Conservation (phyloP, 2,113 vertebrate genomes). For the Paramormyrops kingsleyae region DNA sequence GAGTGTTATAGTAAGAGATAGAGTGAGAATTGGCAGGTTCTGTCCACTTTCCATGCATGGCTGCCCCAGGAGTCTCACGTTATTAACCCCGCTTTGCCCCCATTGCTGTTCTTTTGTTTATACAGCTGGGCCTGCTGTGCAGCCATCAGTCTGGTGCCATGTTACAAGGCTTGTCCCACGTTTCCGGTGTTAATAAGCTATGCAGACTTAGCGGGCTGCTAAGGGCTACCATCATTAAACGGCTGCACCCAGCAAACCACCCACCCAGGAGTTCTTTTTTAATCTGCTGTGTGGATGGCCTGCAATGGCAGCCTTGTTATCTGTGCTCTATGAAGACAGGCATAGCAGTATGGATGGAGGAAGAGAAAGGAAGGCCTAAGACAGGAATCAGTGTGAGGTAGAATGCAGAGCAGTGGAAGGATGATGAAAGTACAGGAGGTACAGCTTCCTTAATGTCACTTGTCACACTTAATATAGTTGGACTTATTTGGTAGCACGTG, state of each 20-base stretch:
- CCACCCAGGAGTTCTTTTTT: not conserved
- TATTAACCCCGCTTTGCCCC: not conserved
- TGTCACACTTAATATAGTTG: not conserved
- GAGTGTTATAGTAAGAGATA: not conserved
- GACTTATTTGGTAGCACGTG: not conserved
- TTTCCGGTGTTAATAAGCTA: constrained; percentile 34
- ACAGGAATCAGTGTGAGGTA: not conserved
- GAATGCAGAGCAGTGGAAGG: not conserved
- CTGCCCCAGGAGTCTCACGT: not conserved
- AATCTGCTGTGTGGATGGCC: not conserved
- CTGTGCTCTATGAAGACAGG: not conserved
- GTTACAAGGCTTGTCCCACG: constrained; percentile 10
- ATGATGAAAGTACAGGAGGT: not conserved
- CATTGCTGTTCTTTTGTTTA: not conserved
- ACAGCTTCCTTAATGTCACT: not conserved
- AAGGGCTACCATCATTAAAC: constrained; percentile 31
- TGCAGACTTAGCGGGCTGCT: constrained; percentile 27
- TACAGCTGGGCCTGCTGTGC: not conserved
- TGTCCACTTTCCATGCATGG: not conserved
- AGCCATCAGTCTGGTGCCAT: not conserved
- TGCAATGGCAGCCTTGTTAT: not conserved
- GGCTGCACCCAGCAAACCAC: not conserved
- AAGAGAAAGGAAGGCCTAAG: not conserved
- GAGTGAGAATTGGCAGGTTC: not conserved
- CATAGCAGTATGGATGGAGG: not conserved